These are phyloP conservation scores for Probosciger aterrimus DNA, from an alignment of 2,113 vertebrate species.

Conservation along the genomic window DNA sequence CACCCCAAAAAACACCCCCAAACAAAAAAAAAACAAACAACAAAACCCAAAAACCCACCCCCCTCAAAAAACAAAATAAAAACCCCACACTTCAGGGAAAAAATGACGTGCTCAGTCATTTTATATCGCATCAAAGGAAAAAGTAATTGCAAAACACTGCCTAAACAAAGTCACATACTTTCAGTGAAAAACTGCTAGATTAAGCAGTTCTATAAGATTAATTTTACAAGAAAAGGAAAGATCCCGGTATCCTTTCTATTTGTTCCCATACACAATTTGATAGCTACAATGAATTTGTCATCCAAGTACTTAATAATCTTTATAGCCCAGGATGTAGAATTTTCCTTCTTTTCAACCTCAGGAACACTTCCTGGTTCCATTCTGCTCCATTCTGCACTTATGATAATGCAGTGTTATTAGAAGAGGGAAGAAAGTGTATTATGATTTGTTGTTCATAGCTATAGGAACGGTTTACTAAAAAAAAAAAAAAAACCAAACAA, in stretches of 20 bases:
- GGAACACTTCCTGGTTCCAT: neutral
- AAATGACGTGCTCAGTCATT: neutral
- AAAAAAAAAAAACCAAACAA: neutral
- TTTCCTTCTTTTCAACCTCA: neutral
- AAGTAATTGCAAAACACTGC: neutral
- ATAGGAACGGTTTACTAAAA: neutral
- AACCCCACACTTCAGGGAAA: neutral
- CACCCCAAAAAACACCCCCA: no score
- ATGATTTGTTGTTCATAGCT: neutral
- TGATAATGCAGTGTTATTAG: neutral
- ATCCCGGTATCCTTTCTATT: neutral
- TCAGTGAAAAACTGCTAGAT: neutral
- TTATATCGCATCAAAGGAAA: neutral
- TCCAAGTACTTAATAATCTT: neutral
- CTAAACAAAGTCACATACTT: neutral
- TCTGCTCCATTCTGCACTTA: neutral
- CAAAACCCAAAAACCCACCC: no score
- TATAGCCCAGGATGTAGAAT: neutral
- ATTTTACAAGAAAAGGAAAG: neutral
- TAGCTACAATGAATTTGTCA: neutral
- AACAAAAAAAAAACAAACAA: no score
- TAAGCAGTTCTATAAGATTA: neutral
- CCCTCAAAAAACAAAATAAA: neutral
- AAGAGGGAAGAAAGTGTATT: neutral
- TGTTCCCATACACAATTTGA: neutral